Conservation (phyloP, 64 coral and sea anemone species). For the Astreopora myriophthalma region DNA sequence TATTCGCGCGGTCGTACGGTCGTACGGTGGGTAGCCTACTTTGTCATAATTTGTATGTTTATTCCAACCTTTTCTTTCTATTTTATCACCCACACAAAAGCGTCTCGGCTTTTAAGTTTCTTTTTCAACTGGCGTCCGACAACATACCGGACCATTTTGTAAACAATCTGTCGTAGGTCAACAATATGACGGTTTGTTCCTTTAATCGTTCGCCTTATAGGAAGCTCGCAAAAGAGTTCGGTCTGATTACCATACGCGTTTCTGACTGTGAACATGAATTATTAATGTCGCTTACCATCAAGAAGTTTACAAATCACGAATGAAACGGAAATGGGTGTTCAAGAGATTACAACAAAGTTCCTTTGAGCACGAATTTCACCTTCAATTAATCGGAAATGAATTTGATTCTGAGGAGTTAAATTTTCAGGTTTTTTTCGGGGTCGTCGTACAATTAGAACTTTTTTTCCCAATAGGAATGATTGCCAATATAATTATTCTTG, state of each 20-base stretch:
- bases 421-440: no score
- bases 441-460: no score
- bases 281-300: constrained; percentile 21
- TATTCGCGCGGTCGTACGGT: background rate
- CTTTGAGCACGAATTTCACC: no score
- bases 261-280: constrained; percentile 33
- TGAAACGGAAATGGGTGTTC: background rate
- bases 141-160: background rate
- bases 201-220: background rate
- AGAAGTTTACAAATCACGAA: background rate
- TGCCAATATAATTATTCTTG: background rate
- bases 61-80: background rate
- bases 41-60: background rate
- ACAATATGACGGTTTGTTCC: background rate
- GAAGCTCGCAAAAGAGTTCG: background rate
- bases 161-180: background rate
- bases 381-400: no score
- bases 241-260: background rate
- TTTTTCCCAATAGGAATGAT: no score
- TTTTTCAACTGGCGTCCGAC: background rate
- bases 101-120: background rate
- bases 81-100: background rate
- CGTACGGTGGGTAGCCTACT: background rate
- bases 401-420: no score
- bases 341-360: background rate